phyloP scores from a whole-genome alignment of 2,888 invertebrate genomes.

The Pyralis farinalis region DNA sequence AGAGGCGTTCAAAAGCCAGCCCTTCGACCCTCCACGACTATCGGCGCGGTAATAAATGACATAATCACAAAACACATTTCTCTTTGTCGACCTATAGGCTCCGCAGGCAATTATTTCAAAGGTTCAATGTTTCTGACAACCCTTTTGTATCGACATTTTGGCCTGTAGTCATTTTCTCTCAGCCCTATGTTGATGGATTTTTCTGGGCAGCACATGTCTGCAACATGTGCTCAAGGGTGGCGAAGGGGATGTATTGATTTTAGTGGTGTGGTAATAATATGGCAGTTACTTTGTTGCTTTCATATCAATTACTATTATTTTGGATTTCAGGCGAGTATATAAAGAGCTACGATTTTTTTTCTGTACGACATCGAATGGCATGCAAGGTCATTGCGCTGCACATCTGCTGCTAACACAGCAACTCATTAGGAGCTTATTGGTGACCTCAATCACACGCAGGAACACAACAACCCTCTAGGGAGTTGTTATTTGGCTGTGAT shows the following conservation, averaged over 20 bases:
- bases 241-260: conserved; percentile 3
- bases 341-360: too few relatives aligned
- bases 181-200: conserved; percentile 17
- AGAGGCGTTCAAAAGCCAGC: not conserved
- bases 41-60: conserved; percentile 15
- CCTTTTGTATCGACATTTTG: conserved; percentile 27
- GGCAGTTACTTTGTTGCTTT: not conserved
- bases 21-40: not conserved
- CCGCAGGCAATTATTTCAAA: conserved; percentile 29
- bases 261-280: conserved; percentile 4
- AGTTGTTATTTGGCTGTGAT: too few relatives aligned
- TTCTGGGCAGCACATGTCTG: conserved; percentile 6
- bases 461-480: too few relatives aligned
- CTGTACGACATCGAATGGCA: too few relatives aligned
- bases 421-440: too few relatives aligned
- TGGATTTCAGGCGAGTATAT: too few relatives aligned
- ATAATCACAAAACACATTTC: conserved; percentile 18
- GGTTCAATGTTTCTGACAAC: conserved; percentile 36
- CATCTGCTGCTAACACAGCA: too few relatives aligned
- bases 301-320: too few relatives aligned
- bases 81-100: conserved; percentile 16
- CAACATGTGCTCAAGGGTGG: conserved; percentile 4
- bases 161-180: conserved; percentile 21
- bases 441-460: too few relatives aligned
- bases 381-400: too few relatives aligned